A percentile compares a stretch with the other conserved stretches of the same genome.
Conservation (phyloP, 2,797 vertebrate species). For the Artibeus lituratus region DNA sequence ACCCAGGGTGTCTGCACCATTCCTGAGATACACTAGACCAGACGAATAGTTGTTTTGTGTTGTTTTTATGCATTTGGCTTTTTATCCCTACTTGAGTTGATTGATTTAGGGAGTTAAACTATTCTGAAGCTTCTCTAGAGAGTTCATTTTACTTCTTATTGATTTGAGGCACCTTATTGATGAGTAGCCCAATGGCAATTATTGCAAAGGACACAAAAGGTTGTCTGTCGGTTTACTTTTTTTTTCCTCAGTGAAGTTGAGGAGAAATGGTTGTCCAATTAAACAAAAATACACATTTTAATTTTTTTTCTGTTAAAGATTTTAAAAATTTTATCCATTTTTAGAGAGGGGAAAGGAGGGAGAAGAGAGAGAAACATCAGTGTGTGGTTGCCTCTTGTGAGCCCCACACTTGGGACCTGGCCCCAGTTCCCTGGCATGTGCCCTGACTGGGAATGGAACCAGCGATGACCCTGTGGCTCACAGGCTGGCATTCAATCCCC, state of each 20-base stretch:
- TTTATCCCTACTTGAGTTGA: not conserved
- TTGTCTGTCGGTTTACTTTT: not conserved
- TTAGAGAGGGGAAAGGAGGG: too few species aligned
- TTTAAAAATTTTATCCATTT: too few species aligned
- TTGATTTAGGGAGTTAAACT: not conserved
- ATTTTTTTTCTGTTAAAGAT: not conserved
- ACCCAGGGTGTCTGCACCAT: not conserved
- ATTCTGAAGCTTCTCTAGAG: not conserved
- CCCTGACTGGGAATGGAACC: too few species aligned
- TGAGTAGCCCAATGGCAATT: not conserved
- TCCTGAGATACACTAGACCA: not conserved
- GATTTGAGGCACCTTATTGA: not conserved
- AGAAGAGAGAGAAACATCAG: too few species aligned
- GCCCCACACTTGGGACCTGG: too few species aligned
- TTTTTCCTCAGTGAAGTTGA: not conserved
- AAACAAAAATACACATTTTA: not conserved
- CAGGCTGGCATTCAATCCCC: too few species aligned
- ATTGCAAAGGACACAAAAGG: slow-evolving; percentile 13
- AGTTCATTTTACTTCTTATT: not conserved
- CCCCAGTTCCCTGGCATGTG: too few species aligned
- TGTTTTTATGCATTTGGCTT: not conserved
- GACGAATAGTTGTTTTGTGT: not conserved
- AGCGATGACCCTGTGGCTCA: too few species aligned
- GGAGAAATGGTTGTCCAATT: slow-evolving; percentile 2
- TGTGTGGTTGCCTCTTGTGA: too few species aligned